Conservation (phyloP, 2,797 vertebrate species). For the Picus viridis region DNA sequence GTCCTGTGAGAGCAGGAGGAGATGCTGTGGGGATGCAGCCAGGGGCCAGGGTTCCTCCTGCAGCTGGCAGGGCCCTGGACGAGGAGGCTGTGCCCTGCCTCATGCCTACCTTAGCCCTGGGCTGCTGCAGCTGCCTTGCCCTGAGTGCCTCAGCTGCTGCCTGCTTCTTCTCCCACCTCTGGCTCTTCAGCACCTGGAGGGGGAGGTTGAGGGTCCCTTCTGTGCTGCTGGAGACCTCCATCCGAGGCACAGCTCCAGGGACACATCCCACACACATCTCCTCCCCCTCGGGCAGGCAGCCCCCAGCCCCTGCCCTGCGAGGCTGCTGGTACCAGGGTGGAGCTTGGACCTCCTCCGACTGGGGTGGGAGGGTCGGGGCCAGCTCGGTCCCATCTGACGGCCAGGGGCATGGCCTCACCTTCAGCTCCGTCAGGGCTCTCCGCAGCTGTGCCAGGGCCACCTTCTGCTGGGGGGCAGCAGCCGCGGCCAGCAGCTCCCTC, state of each 20-base stretch:
- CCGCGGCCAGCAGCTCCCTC: constrained; percentile 70
- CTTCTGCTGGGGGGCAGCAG: constrained; percentile 23
- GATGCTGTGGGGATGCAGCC: fast-evolving
- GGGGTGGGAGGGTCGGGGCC: fast-evolving
- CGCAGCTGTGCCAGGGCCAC: constrained; percentile 67
- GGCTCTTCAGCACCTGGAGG: constrained; percentile 85
- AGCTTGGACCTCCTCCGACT: not conserved
- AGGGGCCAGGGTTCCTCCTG: not conserved
- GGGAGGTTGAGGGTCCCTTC: not conserved
- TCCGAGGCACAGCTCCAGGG: not conserved
- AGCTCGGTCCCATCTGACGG: fast-evolving
- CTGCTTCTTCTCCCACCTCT: constrained; percentile 81
- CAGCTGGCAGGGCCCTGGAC: not conserved
- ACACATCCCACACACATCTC: not conserved
- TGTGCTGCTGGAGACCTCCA: not conserved
- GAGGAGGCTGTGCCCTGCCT: not conserved
- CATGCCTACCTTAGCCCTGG: not conserved
- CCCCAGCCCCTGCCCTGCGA: not conserved
- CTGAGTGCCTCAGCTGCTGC: constrained; percentile 56
- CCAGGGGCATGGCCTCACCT: constrained; percentile 68
- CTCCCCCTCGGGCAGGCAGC: too few species aligned
- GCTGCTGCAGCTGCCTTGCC: constrained; percentile 43
- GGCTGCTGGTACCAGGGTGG: not conserved
- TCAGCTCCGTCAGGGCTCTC: constrained; percentile 78
- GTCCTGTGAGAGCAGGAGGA: not conserved